Evolutionary conservation across 2,888 invertebrate genomes (phyloP), one percentile per base, ranked within the genome.

Genomic region (Endomychus coccineus): DNA sequence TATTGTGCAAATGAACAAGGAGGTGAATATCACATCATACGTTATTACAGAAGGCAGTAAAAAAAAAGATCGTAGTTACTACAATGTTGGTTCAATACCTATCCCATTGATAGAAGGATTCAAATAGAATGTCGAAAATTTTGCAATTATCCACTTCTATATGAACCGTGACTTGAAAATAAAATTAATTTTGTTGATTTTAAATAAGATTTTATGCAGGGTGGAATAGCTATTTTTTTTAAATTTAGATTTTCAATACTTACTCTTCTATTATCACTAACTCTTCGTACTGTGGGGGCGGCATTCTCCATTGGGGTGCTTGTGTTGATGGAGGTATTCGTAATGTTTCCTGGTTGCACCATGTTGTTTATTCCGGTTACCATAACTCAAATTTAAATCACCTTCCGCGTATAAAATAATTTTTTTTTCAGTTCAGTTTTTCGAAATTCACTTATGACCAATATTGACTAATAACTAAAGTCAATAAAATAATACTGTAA

Each of bases 181-280:
- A n/a, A n/a, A n/a, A n/a, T n/a, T n/a, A n/a, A n/a, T n/a, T n/a
- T n/a, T n/a, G n/a, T n/a, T n/a, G n/a, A n/a, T n/a, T n/a, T n/a
- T n/a, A n/a, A n/a, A n/a, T n/a, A n/a, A n/a, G n/a, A n/a, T n/a
- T n/a, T n/a, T n/a, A n/a, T n/a, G n/a, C n/a, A n/a, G n/a, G n/a
- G n/a, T n/a, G n/a, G n/a, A n/a, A n/a, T n/a, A n/a, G n/a, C n/a
- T n/a, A n/a, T n/a, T n/a, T n/a, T n/a, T n/a, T n/a, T n/a, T n/a
- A n/a, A n/a, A n/a, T n/a, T n/a, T n/a, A n/a, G n/a, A n/a, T n/a
- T n/a, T n/a, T n/a, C n/a, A n/a, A n/a, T n/a, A 50, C 54, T 52
- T 42, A 59, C 59, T 47, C 59, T 54, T 42, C 59, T 44, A 42
- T 56, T 59, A 40, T 59, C 59, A 36, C 51, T 55, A 29, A 49